These are phyloP conservation scores for Sorex maritimensis DNA, from an alignment of 2,797 vertebrate genomes.

Conservation along the genomic window DNA sequence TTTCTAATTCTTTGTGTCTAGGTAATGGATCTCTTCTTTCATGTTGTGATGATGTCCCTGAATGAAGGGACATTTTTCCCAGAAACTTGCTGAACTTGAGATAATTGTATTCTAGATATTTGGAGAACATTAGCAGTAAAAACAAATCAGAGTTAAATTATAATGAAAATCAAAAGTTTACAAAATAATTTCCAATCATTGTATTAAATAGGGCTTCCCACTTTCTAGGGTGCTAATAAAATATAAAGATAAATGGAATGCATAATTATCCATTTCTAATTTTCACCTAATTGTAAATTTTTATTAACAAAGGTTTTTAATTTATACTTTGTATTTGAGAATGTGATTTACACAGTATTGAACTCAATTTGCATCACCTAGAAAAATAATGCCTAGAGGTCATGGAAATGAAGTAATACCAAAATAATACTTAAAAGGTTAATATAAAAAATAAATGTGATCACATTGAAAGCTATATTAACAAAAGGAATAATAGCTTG, in stretches of 20 bases:
- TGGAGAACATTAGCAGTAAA: constrained; percentile 86
- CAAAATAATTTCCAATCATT: constrained; percentile 89
- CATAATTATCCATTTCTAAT: constrained; percentile 89
- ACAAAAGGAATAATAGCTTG: constrained; percentile 73
- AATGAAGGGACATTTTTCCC: constrained; percentile 87
- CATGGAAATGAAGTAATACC: constrained; percentile 79
- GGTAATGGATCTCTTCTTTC: constrained; percentile 84
- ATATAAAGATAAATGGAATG: constrained; percentile 88
- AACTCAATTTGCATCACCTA: constrained; percentile 86
- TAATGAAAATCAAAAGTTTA: constrained; percentile 90
- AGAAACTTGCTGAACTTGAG: constrained; percentile 88
- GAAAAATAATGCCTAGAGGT: constrained; percentile 87
- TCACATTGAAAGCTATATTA: constrained; percentile 71
- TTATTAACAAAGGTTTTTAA: constrained; percentile 88
- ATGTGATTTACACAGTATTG: constrained; percentile 85
- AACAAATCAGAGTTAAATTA: constrained; percentile 89
- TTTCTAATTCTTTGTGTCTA: constrained; percentile 83
- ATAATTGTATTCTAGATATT: constrained; percentile 87
- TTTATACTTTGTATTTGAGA: constrained; percentile 87
- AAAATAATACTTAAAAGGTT: constrained; percentile 77
- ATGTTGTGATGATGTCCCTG: constrained; percentile 84
- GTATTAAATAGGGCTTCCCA: constrained; percentile 88
- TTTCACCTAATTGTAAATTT: constrained; percentile 87
- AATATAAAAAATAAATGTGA: constrained; percentile 73
- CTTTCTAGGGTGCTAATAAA: constrained; percentile 88